phyloP scores from a whole-genome alignment of 2,888 invertebrate genomes.

The Scaptomyza tumidula region DNA sequence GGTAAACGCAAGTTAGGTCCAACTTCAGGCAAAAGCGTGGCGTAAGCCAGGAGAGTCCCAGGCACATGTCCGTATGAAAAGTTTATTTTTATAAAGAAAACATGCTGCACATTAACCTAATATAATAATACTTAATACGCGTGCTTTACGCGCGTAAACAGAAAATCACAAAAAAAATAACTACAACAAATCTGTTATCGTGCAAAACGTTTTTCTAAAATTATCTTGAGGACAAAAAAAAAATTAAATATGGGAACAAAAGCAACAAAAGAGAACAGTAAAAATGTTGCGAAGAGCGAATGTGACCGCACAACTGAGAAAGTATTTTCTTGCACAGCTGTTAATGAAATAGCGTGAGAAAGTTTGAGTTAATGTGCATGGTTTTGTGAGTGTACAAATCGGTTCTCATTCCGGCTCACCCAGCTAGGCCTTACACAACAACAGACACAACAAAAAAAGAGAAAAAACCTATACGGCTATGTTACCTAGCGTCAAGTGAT shows the following conservation, averaged over 20 bases:
- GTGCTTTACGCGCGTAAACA: slow-evolving; percentile 23
- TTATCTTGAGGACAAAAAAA: slow-evolving; percentile 39
- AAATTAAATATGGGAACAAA: slow-evolving; percentile 30
- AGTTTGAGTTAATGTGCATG: too few species aligned
- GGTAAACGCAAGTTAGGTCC: slow-evolving; percentile 7
- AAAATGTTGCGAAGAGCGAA: slow-evolving; percentile 32
- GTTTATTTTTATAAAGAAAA: slow-evolving; percentile 66
- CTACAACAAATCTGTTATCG: slow-evolving; percentile 52
- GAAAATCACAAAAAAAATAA: slow-evolving; percentile 24
- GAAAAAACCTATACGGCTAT: too few species aligned
- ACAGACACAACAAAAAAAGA: too few species aligned
- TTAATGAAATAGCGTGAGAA: too few species aligned
- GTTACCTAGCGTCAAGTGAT: too few species aligned
- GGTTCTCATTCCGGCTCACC: too few species aligned
- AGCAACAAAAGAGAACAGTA: slow-evolving; percentile 25
- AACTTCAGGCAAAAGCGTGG: slow-evolving; percentile 1
- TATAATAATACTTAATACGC: slow-evolving; percentile 40
- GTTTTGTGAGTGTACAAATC: too few species aligned
- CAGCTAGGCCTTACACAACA: too few species aligned
- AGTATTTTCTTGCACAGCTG: too few species aligned
- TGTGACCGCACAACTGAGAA: not conserved
- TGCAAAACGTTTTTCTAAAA: slow-evolving; percentile 63
- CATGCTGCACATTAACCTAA: slow-evolving; percentile 23
- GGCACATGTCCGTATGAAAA: slow-evolving; percentile 65
- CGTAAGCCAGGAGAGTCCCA: slow-evolving; percentile 36